A percentile compares a stretch with the other conserved stretches of the same genome.
phyloP scores from a whole-genome alignment of 2,113 vertebrate genomes.

The Ctenomys sociabilis region DNA sequence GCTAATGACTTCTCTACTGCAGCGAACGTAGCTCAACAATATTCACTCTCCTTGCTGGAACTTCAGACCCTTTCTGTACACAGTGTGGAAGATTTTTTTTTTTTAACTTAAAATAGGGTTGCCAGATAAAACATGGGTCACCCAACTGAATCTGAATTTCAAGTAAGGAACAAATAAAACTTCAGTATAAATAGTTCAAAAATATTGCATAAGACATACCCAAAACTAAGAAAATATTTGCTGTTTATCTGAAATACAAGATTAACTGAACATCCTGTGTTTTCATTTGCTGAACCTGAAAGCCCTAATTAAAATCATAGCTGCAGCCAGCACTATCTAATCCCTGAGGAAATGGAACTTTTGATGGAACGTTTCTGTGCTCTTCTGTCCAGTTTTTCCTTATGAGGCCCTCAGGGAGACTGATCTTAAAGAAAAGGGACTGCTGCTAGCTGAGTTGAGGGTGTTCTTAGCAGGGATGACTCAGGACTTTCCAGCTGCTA shows the following conservation, averaged over 20 bases:
- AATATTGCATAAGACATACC: background rate
- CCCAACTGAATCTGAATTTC: background rate
- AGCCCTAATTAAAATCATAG: background rate
- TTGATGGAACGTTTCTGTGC: background rate
- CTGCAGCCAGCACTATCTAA: background rate
- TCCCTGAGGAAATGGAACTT: background rate
- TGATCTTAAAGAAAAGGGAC: background rate
- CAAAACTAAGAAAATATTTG: background rate
- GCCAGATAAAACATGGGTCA: background rate
- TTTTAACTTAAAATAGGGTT: background rate
- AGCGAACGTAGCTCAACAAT: background rate
- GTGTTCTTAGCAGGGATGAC: background rate
- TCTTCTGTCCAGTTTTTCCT: background rate
- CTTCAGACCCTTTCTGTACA: background rate
- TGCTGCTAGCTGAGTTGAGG: rapidly evolving
- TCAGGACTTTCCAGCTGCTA: background rate
- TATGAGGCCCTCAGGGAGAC: rapidly evolving
- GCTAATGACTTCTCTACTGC: background rate
- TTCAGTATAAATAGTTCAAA: background rate
- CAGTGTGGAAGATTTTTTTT: background rate
- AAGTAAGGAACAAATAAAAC: background rate
- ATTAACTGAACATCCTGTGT: background rate
- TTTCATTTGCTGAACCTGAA: slow-evolving; percentile 14
- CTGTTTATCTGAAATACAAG: slow-evolving; percentile 29
- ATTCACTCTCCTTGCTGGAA: background rate